Conservation (phyloP, 2,797 vertebrate genomes). For the Perodicticus potto region DNA sequence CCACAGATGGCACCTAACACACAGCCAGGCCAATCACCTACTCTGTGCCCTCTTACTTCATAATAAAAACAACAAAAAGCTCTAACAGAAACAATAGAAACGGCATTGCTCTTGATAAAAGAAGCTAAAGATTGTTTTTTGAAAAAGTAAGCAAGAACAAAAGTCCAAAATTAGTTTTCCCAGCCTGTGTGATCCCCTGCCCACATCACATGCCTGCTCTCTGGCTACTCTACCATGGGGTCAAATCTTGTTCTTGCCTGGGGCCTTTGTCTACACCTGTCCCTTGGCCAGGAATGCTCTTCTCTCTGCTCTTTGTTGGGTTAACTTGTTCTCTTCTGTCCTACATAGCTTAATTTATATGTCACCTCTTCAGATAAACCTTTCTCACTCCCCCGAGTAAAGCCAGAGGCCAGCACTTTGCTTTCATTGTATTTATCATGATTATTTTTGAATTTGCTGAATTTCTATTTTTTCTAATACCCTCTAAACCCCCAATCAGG, state of each 20-base stretch:
- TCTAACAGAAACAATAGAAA: not conserved
- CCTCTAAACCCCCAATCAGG: not conserved
- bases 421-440: not conserved
- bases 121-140: not conserved
- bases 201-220: not conserved
- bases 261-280: not conserved
- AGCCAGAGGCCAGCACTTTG: not conserved
- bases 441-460: not conserved
- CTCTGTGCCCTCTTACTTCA: not conserved
- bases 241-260: not conserved
- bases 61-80: not conserved
- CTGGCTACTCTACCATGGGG: not conserved
- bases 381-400: not conserved
- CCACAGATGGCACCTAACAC: not conserved
- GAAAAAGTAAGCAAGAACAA: not conserved
- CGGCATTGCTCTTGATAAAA: constrained; percentile 14
- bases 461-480: not conserved
- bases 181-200: too few relatives aligned
- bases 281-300: not conserved
- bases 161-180: not conserved
- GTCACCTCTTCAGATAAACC: not conserved
- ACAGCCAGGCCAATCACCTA: not conserved
- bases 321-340: not conserved
- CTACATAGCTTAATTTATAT: not conserved
- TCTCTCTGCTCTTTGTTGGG: not conserved